Percentiles rank a stretch among this genome's conserved stretches.
Evolutionary conservation across 2,797 vertebrate species (phyloP).

Genomic region (Schizopygopsis pylzovi): DNA sequence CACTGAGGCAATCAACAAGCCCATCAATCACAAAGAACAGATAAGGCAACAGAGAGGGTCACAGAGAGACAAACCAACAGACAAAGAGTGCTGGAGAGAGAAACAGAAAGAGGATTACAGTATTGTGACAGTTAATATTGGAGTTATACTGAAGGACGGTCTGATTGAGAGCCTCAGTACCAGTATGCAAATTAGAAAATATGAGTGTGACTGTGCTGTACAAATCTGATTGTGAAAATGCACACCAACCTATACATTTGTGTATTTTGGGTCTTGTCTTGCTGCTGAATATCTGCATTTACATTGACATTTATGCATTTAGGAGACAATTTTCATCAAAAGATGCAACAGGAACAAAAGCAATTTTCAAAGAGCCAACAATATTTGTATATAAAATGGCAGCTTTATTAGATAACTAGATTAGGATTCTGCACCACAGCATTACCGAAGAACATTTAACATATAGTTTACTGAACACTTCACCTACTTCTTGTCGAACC

Average conservation of each 20-base stretch:
- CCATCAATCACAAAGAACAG: constrained; percentile 38
- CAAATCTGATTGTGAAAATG: constrained; percentile 50
- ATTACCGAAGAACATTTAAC: background rate
- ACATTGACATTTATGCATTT: background rate
- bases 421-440: background rate
- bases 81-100: constrained; percentile 45
- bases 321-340: background rate
- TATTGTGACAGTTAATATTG: constrained; percentile 7
- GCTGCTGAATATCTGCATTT: background rate
- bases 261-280: background rate
- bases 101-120: background rate
- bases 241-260: background rate
- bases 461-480: background rate
- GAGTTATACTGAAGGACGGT: constrained; percentile 10
- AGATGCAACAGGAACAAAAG: background rate
- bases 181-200: constrained; percentile 17
- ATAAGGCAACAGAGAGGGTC: background rate
- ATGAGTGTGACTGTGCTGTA: constrained; percentile 45
- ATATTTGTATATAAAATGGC: background rate
- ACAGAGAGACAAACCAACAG: constrained; percentile 39
- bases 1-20: constrained; percentile 15
- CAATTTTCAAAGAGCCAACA: background rate
- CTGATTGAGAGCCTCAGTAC: constrained; percentile 13
- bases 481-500: background rate
- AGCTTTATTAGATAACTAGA: background rate